Percentiles rank a stretch among this genome's conserved stretches.
phyloP scores from a whole-genome alignment of 2,113 vertebrate species.

The Delphinus delphis region DNA sequence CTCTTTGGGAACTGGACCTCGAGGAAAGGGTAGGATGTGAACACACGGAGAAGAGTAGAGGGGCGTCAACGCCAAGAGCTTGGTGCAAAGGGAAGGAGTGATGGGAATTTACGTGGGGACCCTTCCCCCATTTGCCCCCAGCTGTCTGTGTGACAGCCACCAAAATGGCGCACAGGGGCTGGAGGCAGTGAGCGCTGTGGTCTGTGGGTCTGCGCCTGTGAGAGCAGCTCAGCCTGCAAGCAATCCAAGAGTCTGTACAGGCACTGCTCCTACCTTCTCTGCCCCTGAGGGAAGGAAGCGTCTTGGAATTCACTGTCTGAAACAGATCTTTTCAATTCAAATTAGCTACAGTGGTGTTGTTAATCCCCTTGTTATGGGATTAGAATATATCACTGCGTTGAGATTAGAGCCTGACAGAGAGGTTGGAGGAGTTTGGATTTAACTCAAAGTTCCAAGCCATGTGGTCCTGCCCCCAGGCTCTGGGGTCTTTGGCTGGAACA shows the following conservation, averaged over 20 bases:
- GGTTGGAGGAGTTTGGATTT: neutral
- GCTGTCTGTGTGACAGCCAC: neutral
- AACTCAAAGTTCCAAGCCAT: neutral
- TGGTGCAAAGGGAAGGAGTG: neutral
- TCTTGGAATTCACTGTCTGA: conserved; percentile 42
- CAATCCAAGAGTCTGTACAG: too few species aligned
- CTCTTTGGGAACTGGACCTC: neutral
- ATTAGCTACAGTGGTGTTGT: conserved; percentile 33
- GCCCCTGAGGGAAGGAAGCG: neutral
- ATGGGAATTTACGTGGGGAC: neutral
- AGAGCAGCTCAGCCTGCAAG: neutral
- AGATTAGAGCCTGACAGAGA: conserved; percentile 45
- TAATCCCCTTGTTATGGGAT: conserved; percentile 59
- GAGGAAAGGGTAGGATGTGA: neutral
- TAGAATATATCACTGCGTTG: conserved; percentile 53
- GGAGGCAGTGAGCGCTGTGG: rapidly evolving
- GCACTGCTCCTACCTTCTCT: neutral
- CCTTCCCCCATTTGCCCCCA: neutral
- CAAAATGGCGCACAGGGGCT: neutral
- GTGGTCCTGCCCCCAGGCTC: neutral
- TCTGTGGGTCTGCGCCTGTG: neutral
- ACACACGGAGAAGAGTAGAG: neutral
- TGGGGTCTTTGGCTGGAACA: conserved; percentile 45
- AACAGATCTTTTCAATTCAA: conserved; percentile 53
- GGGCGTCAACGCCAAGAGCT: neutral